Evolutionary conservation across 2,113 vertebrate genomes (phyloP), one percentile per base, ranked within the genome.

Genomic region (Cephalopholis sonnerati): DNA sequence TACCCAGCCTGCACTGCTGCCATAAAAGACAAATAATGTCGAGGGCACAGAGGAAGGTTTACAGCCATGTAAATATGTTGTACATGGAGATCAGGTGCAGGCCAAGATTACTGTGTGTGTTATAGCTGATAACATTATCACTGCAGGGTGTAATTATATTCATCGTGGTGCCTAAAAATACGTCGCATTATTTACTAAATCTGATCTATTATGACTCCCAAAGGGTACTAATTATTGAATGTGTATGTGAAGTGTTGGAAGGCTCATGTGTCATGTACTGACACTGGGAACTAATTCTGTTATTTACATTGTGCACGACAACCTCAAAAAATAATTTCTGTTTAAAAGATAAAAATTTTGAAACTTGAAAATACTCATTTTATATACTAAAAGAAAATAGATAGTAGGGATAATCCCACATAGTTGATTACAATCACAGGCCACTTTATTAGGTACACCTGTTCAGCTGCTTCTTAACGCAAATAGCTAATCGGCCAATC

Each of bases 1-100:
- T 78, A 62, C 53, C 17, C 54, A 53, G 53, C 20, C 16, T 25
- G 17, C 75, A 54, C 44, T 17, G 62, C 54, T 54, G 55, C 64
- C 63, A 68, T 61, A 10, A 22, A 74, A 66, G 15, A 59, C 51
- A 58, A 41, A 72, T 58, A 50, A 20, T n/a, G 50, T 55, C n/a
- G 1, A 18, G 10, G 10, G 10, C 8, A 46, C 27, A 44, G 44
- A 17, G 53, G 57, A 18, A 15, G 16, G 25, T 70, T 82, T 48
- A 63, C 57, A 46, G 48, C 36, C 17, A 12, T 64, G 50, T 50
- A 50, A 57, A 83, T 63, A 57, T 58, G 72, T 71, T 48, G 32
- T 2, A 36, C 9, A 51, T 10, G 10, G 20, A 59, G 44, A 71
- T 24, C 18, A 63, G 32, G 36, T 5, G 48, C 51, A 54, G 58